Percentiles rank a stretch among this genome's conserved stretches.
Conservation (phyloP, 2,113 vertebrate genomes). For the Brienomyrus brachyistius region DNA sequence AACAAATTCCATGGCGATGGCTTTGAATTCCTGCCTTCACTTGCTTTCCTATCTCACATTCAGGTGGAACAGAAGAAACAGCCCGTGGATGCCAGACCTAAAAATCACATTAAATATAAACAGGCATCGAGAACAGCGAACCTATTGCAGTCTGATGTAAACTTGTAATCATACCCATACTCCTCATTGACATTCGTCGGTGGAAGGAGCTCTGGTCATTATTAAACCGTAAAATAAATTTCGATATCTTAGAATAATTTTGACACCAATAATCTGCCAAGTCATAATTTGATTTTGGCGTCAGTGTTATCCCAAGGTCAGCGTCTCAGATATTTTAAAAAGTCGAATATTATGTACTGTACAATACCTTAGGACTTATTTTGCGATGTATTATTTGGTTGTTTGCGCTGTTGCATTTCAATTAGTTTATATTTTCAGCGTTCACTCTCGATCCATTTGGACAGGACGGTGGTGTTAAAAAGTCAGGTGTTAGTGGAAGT, state of each 20-base stretch:
- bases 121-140: not conserved
- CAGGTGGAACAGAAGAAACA: constrained; percentile 47
- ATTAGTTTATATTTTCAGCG: not conserved
- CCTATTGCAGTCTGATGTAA: not conserved
- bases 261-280: not conserved
- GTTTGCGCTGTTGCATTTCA: not conserved
- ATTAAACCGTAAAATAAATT: not conserved
- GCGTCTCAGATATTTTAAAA: not conserved
- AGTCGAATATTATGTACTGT: not conserved
- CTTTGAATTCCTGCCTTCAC: constrained; percentile 64
- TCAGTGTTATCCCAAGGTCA: constrained; percentile 5
- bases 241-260: not conserved
- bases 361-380: not conserved
- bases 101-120: constrained; percentile 9
- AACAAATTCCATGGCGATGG: constrained; percentile 85
- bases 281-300: not conserved
- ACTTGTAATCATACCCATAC: not conserved
- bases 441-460: not conserved
- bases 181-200: not conserved
- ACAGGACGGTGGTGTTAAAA: not conserved
- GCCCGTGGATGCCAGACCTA: constrained; percentile 52
- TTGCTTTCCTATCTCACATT: constrained; percentile 62
- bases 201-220: not conserved
- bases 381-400: not conserved
- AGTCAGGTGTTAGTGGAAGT: not conserved